phyloP scores from a whole-genome alignment of 2,113 vertebrate species.

The Shinisaurus crocodilurus region DNA sequence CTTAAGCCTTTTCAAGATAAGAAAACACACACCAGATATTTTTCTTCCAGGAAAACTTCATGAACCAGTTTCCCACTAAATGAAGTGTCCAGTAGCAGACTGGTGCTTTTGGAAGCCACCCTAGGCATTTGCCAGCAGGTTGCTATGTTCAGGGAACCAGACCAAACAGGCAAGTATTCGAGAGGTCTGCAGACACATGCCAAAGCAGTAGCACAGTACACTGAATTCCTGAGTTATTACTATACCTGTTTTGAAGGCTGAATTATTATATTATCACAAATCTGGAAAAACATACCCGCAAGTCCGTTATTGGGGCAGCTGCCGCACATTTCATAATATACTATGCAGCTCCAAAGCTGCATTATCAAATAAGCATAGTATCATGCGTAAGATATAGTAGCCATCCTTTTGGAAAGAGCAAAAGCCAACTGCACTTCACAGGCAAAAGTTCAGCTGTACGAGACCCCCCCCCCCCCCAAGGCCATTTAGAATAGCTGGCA shows the following conservation, averaged over 20 bases:
- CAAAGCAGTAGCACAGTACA: background rate
- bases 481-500: background rate
- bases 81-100: background rate
- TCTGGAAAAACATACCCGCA: background rate
- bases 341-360: background rate
- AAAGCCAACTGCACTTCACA: background rate
- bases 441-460: background rate
- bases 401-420: background rate
- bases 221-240: background rate
- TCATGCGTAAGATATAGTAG: background rate
- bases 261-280: background rate
- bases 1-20: background rate
- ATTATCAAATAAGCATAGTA: background rate
- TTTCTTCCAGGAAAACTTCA: background rate
- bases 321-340: background rate
- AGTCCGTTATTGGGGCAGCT: background rate
- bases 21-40: background rate
- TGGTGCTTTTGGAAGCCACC: background rate
- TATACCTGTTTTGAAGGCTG: too few species aligned
- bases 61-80: background rate
- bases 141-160: background rate
- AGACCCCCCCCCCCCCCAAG: background rate
- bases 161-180: background rate
- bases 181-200: background rate
- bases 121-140: background rate